These are phyloP conservation scores for Procavia capensis DNA, from an alignment of 2,113 vertebrate species.

Conservation along the genomic window DNA sequence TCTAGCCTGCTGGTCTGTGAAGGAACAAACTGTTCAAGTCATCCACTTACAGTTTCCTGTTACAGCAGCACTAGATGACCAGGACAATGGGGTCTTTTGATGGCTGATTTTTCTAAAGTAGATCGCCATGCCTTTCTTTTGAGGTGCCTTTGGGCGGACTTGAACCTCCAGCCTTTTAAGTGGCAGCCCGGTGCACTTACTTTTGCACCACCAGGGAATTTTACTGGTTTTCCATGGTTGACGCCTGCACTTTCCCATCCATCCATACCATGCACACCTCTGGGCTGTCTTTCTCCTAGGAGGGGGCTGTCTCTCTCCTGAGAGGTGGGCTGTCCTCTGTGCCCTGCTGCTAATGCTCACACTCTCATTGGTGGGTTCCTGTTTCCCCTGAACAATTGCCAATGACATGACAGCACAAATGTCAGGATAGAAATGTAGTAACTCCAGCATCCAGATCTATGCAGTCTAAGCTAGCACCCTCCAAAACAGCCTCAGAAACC, in stretches of 20 bases:
- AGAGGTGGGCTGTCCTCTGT: no score
- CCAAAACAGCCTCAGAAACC: not conserved
- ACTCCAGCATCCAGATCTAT: not conserved
- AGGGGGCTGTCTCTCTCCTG: no score
- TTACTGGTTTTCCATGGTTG: not conserved
- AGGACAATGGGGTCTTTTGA: no score
- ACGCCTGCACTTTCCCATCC: fast-evolving
- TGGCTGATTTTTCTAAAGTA: not conserved
- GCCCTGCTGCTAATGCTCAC: not conserved
- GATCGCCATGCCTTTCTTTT: not conserved
- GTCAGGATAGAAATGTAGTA: slow-evolving; percentile 10
- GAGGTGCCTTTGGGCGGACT: not conserved
- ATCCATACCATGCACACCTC: fast-evolving
- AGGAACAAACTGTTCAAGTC: no score
- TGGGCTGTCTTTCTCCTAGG: fast-evolving
- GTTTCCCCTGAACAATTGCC: not conserved
- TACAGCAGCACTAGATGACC: no score
- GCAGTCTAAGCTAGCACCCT: not conserved
- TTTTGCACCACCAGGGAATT: not conserved
- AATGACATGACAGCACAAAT: not conserved
- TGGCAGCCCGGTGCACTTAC: not conserved
- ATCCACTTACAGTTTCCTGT: no score
- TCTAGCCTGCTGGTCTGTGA: no score
- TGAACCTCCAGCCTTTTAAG: not conserved
- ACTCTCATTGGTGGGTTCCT: not conserved